Evolutionary conservation across 2,888 invertebrate species (phyloP).

Genomic region (Melinopterus prodromus): DNA sequence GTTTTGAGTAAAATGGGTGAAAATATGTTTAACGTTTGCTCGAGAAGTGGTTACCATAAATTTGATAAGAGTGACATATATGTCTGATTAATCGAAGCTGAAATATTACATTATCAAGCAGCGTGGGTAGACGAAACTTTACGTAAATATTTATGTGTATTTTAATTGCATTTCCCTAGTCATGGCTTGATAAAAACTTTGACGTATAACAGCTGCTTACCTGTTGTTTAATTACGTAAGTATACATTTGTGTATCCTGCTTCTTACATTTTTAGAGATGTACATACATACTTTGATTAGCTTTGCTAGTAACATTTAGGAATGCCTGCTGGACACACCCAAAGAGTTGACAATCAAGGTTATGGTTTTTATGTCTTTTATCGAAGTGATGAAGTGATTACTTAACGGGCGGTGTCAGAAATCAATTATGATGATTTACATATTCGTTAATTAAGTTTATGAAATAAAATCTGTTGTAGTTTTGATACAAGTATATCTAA

Average conservation of each 20-base stretch:
- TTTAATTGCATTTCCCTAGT: neutral
- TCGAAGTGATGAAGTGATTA: too few species aligned
- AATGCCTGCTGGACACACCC: neutral
- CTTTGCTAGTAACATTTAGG: neutral
- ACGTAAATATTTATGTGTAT: neutral
- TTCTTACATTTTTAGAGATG: neutral
- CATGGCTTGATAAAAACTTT: neutral
- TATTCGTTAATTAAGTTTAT: neutral
- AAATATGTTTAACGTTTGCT: neutral
- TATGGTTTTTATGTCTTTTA: neutral
- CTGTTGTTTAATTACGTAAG: too few species aligned
- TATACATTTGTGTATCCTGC: neutral
- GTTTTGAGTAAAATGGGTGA: neutral
- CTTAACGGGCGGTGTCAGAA: neutral
- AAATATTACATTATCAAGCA: neutral
- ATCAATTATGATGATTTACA: neutral
- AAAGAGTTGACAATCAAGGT: neutral
- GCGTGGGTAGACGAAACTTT: neutral
- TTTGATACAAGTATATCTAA: neutral
- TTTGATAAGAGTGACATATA: neutral
- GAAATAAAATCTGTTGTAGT: neutral
- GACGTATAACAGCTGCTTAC: too few species aligned
- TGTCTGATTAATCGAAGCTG: neutral
- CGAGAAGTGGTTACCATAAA: neutral
- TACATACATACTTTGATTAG: neutral